Percentiles rank a stretch among this genome's conserved stretches.
Evolutionary conservation across 92 coral and sea anemone species (phyloP).

Genomic region (Porites rus): DNA sequence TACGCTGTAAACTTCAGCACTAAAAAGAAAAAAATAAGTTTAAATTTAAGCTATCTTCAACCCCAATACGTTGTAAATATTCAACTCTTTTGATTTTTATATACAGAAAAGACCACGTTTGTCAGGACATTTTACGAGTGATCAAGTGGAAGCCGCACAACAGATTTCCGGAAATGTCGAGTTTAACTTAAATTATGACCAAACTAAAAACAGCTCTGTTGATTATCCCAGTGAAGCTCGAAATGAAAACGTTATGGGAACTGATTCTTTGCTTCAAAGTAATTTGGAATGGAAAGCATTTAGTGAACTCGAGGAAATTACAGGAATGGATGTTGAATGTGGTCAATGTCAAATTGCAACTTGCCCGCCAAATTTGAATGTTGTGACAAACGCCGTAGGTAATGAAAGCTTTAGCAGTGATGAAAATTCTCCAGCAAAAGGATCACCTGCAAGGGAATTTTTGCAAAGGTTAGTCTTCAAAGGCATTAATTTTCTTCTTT

Average conservation of each 20-base stretch:
- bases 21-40: not conserved
- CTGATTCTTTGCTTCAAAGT: slow-evolving; percentile 24
- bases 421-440: slow-evolving; percentile 20
- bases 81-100: not conserved
- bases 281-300: slow-evolving; percentile 1
- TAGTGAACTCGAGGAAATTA: not conserved
- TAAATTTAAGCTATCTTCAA: not conserved
- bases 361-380: slow-evolving; percentile 27
- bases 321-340: slow-evolving; percentile 28
- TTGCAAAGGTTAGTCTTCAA: slow-evolving; percentile 18
- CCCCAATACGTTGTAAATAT: too few relatives aligned
- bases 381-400: not conserved
- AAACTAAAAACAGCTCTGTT: not conserved
- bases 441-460: slow-evolving; percentile 45
- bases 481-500: not conserved
- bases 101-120: slow-evolving; percentile 39
- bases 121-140: not conserved
- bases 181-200: not conserved
- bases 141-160: not conserved
- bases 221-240: not conserved
- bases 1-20: too few relatives aligned
- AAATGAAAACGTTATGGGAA: slow-evolving; percentile 1
- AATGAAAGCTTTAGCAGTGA: not conserved
- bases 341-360: not conserved
- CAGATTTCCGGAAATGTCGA: not conserved